Conservation (phyloP, 2,113 vertebrate genomes). For the Dromas ardeola region DNA sequence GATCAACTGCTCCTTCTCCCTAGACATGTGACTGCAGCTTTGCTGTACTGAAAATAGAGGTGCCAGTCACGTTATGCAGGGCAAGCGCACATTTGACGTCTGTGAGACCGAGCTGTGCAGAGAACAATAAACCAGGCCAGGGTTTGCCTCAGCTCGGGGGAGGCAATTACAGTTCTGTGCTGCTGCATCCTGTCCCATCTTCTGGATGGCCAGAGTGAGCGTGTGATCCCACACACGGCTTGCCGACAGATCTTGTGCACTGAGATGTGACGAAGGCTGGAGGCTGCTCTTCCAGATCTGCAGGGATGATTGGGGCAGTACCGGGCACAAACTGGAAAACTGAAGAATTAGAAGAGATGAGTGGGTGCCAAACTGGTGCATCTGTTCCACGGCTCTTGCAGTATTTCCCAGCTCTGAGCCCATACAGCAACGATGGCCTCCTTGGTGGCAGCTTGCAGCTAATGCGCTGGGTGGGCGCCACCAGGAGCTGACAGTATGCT, state of each 20-base stretch:
- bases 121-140: not conserved
- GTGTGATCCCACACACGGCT: not conserved
- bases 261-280: not conserved
- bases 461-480: not conserved
- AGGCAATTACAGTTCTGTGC: not conserved
- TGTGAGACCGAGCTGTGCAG: not conserved
- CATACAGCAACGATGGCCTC: not conserved
- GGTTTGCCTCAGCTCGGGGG: not conserved
- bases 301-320: not conserved
- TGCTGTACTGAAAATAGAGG: slow-evolving; percentile 37
- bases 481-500: not conserved
- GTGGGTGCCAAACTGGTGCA: not conserved
- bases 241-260: not conserved
- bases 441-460: not conserved
- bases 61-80: slow-evolving; percentile 4
- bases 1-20: not conserved
- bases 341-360: not conserved
- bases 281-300: not conserved
- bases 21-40: not conserved
- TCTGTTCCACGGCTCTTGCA: not conserved
- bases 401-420: not conserved
- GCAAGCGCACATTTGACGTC: not conserved
- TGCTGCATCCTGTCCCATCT: not conserved
- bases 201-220: not conserved
- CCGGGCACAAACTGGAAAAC: not conserved